Evolutionary conservation across 2,797 vertebrate species (phyloP).

Genomic region (Balearica regulorum): DNA sequence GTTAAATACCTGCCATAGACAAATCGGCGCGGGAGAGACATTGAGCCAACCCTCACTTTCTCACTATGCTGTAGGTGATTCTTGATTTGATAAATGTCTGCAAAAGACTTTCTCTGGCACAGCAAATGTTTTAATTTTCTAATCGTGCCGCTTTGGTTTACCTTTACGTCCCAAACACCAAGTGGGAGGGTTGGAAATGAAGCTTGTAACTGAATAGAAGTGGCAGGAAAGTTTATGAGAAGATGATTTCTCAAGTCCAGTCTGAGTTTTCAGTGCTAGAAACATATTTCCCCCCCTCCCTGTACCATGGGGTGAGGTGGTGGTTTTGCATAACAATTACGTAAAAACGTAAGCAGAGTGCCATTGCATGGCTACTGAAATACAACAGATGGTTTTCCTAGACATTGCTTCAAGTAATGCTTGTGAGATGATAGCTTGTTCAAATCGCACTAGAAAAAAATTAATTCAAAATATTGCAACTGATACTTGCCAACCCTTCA

Average conservation of each 20-base stretch:
- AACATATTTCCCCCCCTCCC: accelerated
- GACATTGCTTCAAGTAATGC: background rate
- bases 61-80: accelerated
- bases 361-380: accelerated
- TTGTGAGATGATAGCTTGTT: background rate
- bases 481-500: background rate
- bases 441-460: accelerated
- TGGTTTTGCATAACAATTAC: accelerated
- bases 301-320: accelerated
- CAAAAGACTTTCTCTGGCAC: background rate
- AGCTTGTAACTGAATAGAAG: background rate
- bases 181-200: background rate
- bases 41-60: accelerated
- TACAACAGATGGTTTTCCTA: accelerated
- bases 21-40: background rate
- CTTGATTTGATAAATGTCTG: too few species aligned
- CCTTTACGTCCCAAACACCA: background rate
- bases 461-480: background rate
- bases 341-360: background rate
- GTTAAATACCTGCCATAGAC: accelerated
- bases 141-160: accelerated
- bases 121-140: accelerated
- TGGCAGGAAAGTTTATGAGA: background rate
- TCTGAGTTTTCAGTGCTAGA: background rate
- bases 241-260: background rate